Evolutionary conservation across 2,888 invertebrate genomes (phyloP).

Genomic region (Esperia sulphurella): DNA sequence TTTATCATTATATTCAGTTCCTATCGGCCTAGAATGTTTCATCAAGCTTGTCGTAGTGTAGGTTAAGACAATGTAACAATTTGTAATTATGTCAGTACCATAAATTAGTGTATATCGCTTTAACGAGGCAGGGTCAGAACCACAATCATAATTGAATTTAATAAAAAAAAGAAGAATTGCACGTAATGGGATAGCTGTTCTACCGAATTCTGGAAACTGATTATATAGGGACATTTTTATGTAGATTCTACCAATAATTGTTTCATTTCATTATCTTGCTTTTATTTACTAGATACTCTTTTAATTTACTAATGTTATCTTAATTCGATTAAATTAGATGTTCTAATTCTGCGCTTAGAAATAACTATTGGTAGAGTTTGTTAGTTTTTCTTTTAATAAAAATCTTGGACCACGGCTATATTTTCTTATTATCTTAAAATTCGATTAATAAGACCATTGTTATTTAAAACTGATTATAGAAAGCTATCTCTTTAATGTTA

Average conservation of each 20-base stretch:
- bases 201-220: slow-evolving; percentile 28
- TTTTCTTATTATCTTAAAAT: slow-evolving; percentile 51
- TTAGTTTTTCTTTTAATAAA: slow-evolving; percentile 16
- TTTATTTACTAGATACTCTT: neutral
- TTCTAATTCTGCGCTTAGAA: neutral
- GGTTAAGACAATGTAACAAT: slow-evolving; percentile 43
- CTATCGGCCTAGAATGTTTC: slow-evolving; percentile 72
- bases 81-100: slow-evolving; percentile 54
- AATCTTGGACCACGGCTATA: slow-evolving; percentile 69
- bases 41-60: slow-evolving; percentile 62
- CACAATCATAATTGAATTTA: slow-evolving; percentile 60
- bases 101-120: slow-evolving; percentile 69
- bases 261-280: neutral
- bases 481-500: slow-evolving; percentile 67
- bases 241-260: slow-evolving; percentile 16
- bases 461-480: slow-evolving; percentile 37
- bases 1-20: slow-evolving; percentile 57
- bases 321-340: neutral
- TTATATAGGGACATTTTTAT: slow-evolving; percentile 24
- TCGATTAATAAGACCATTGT: slow-evolving; percentile 59
- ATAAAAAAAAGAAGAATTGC: slow-evolving; percentile 36
- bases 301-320: neutral
- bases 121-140: slow-evolving; percentile 76
- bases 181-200: slow-evolving; percentile 60
- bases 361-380: slow-evolving; percentile 10